Conservation (phyloP, 2,888 invertebrate genomes). For the Geophilus truncorum region DNA sequence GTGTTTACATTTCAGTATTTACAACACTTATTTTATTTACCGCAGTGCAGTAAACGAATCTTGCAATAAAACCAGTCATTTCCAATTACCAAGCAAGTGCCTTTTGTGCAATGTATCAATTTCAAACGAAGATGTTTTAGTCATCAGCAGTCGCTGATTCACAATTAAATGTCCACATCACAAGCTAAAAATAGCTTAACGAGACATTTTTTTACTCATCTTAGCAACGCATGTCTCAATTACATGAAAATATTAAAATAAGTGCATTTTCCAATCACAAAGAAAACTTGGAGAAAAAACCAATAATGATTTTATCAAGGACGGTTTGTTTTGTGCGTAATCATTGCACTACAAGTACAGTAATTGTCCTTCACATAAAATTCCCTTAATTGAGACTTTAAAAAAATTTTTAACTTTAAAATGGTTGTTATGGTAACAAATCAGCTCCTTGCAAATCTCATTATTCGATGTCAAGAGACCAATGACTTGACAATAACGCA, state of each 20-base stretch:
- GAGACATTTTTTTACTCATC: background rate
- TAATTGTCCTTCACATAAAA: background rate
- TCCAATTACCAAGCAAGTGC: background rate
- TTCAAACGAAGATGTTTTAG: background rate
- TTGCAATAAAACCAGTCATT: background rate
- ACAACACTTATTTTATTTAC: too few relatives aligned
- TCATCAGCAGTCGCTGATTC: background rate
- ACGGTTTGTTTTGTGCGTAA: background rate
- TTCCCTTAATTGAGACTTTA: background rate
- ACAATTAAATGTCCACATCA: background rate
- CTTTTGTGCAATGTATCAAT: background rate
- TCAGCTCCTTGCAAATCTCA: background rate
- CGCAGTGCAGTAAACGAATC: background rate
- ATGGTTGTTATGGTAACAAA: background rate
- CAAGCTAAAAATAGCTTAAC: background rate
- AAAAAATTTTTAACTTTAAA: background rate
- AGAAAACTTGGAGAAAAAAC: background rate
- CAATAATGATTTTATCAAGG: background rate
- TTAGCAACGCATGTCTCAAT: background rate
- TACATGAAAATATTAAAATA: background rate
- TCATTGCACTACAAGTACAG: background rate
- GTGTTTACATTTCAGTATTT: too few relatives aligned
- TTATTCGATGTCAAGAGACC: background rate
- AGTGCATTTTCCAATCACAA: background rate
- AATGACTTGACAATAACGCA: constrained; percentile 2